Conservation (phyloP, 92 coral and sea anemone species). For the Parazoanthus darwini region DNA sequence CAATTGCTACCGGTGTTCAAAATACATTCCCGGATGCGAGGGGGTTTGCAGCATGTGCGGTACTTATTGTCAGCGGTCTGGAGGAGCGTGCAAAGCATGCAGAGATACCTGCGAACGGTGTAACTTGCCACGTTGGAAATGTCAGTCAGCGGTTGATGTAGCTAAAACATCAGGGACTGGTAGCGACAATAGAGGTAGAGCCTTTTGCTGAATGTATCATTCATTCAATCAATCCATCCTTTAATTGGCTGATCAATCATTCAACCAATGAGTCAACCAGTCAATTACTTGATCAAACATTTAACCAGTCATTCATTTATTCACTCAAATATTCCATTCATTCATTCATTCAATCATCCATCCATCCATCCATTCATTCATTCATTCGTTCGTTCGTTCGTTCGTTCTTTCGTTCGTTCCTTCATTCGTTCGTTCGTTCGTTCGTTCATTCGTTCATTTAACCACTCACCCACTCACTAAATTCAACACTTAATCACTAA, state of each 20-base stretch:
- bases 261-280: neutral
- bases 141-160: conserved; percentile 55
- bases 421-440: neutral
- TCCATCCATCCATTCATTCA: too few species aligned
- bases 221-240: too few species aligned
- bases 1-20: conserved; percentile 67
- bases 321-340: neutral
- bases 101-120: conserved; percentile 71
- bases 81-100: conserved; percentile 71
- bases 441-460: too few species aligned
- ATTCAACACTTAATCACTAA: too few species aligned
- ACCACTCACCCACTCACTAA: too few species aligned
- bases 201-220: neutral
- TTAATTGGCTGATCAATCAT: neutral
- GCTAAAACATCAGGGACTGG: conserved; percentile 27
- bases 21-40: conserved; percentile 64
- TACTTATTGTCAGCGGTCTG: conserved; percentile 72
- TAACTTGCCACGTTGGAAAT: conserved; percentile 60
- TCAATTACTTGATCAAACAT: neutral
- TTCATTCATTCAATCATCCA: neutral
- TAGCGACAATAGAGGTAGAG: conserved; percentile 39
- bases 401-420: neutral
- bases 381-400: neutral
- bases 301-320: neutral
- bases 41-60: conserved; percentile 77